Conservation (phyloP, 2,888 invertebrate genomes). For the Nasonia oneida region DNA sequence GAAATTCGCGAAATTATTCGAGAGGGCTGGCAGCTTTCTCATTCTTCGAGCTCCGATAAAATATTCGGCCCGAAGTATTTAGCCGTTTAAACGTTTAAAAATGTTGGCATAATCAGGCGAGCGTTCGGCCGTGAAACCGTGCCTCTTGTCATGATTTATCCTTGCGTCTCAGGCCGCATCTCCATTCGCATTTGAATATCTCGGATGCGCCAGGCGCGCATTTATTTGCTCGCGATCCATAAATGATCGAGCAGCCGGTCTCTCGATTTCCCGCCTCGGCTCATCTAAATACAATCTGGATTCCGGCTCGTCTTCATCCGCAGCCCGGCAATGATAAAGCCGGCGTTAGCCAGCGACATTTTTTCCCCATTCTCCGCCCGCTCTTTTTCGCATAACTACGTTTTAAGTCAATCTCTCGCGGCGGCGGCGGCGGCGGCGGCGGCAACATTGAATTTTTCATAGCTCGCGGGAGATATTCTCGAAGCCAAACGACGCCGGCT, state of each 20-base stretch:
- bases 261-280: not conserved
- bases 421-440: too few species aligned
- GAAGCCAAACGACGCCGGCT: not conserved
- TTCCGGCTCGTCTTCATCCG: not conserved
- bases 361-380: not conserved
- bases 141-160: not conserved
- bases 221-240: not conserved
- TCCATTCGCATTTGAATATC: constrained; percentile 47
- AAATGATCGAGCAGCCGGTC: not conserved
- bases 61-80: constrained; percentile 49
- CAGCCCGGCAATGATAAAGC: constrained; percentile 24
- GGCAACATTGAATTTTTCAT: constrained; percentile 46
- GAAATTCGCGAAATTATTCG: not conserved
- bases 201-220: not conserved
- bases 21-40: not conserved
- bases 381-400: constrained; percentile 34
- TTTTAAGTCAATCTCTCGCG: constrained; percentile 42
- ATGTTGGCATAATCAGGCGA: too few species aligned
- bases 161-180: constrained; percentile 18
- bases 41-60: constrained; percentile 27
- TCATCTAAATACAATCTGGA: too few species aligned
- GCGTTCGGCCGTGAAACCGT: too few species aligned
- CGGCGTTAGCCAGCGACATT: constrained; percentile 13
- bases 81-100: constrained; percentile 17
- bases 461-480: not conserved